These are phyloP conservation scores for Chamaea fasciata DNA, from an alignment of 2,113 vertebrate species.

Conservation along the genomic window DNA sequence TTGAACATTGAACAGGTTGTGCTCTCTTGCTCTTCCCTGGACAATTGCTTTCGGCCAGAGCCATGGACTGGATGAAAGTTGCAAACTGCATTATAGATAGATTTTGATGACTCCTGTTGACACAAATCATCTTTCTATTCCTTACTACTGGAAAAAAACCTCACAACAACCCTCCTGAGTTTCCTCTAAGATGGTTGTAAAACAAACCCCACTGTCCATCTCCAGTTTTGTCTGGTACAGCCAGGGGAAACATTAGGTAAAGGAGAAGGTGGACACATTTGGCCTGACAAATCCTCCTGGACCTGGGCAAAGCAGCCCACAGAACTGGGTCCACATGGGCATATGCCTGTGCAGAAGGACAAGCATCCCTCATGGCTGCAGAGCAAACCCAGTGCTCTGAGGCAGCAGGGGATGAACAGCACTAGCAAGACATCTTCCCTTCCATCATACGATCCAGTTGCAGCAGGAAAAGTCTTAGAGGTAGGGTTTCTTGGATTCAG, in stretches of 20 bases:
- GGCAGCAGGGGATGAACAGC: background rate
- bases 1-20: background rate
- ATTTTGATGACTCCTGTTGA: background rate
- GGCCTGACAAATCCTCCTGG: background rate
- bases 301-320: background rate
- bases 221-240: background rate
- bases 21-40: background rate
- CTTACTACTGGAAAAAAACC: background rate
- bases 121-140: background rate
- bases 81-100: background rate
- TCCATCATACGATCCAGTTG: background rate
- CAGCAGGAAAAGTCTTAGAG: background rate
- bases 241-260: background rate
- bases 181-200: background rate
- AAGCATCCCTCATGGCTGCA: background rate
- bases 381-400: background rate
- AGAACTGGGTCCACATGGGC: background rate
- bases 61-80: background rate
- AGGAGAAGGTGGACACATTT: background rate
- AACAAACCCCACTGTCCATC: background rate
- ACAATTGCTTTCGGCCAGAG: background rate
- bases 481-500: background rate
- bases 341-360: background rate
- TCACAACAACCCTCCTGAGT: background rate
- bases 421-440: background rate